Percentiles rank a stretch among this genome's conserved stretches.
Conservation (phyloP, 2,888 invertebrate species). For the Acanthoscelides obtectus region DNA sequence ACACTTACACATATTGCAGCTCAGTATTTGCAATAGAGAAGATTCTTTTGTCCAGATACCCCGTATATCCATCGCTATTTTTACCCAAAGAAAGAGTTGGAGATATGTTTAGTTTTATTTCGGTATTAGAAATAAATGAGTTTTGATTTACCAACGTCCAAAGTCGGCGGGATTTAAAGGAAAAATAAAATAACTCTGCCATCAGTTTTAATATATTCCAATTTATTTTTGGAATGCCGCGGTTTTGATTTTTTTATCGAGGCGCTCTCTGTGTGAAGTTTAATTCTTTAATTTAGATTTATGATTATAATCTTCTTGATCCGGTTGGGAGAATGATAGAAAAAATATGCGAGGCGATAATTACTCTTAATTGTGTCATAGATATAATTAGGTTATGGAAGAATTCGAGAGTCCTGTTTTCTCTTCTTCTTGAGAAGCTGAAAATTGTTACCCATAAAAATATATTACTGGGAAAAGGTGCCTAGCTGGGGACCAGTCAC, state of each 20-base stretch:
- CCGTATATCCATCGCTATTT: neutral
- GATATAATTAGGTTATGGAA: neutral
- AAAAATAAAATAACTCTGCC: constrained; percentile 9
- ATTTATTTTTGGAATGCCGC: neutral
- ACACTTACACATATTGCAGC: too few relatives aligned
- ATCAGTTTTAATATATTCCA: neutral
- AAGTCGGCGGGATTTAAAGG: constrained; percentile 10
- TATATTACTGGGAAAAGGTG: too few relatives aligned
- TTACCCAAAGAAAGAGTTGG: neutral
- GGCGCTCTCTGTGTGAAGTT: neutral
- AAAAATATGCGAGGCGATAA: neutral
- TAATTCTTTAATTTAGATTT: neutral
- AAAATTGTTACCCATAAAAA: too few relatives aligned
- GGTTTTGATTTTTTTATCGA: neutral
- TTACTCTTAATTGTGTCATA: neutral
- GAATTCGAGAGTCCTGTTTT: too few relatives aligned
- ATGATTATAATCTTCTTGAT: neutral
- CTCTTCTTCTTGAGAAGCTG: too few relatives aligned
- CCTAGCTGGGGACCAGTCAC: too few relatives aligned
- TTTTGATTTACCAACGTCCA: constrained; percentile 18
- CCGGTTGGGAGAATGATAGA: neutral
- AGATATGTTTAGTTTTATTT: constrained; percentile 10
- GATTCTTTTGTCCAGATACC: neutral
- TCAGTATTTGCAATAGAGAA: too few relatives aligned
- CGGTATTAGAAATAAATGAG: constrained; percentile 16